A percentile compares a stretch with the other conserved stretches of the same genome.
Conservation (phyloP, 2,888 invertebrate genomes). For the Diogma glabrata region DNA sequence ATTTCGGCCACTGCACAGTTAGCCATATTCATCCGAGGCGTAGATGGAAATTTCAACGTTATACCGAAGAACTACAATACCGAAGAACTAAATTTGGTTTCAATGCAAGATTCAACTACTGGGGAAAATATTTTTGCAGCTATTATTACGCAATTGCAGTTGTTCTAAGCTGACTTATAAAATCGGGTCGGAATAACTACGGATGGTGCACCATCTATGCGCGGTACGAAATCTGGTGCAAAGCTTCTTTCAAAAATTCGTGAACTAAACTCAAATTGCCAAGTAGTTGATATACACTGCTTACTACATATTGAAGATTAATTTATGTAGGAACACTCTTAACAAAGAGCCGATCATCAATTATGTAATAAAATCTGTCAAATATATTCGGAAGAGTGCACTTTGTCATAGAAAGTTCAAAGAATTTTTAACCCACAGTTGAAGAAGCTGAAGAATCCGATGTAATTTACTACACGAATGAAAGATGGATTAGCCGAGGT, state of each 20-base stretch:
- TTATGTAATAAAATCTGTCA: not conserved
- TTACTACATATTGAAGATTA: not conserved
- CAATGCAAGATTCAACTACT: not conserved
- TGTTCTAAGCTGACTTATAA: too few relatives aligned
- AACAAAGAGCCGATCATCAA: not conserved
- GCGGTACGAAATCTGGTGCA: not conserved
- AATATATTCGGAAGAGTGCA: not conserved
- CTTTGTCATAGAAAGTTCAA: not conserved
- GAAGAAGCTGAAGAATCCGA: not conserved
- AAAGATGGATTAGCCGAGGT: not conserved
- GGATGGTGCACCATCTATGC: not conserved
- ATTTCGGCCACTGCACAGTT: too few relatives aligned
- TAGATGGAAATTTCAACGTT: not conserved
- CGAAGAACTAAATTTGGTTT: constrained; percentile 1
- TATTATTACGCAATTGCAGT: not conserved
- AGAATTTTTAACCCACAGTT: constrained; percentile 3
- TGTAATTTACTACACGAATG: not conserved
- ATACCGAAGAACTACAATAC: constrained; percentile 5
- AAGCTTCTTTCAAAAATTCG: not conserved
- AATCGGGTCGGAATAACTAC: not conserved
- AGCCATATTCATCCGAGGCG: constrained; percentile 2
- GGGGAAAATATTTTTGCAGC: not conserved
- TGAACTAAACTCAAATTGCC: not conserved
- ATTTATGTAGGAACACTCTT: not conserved
- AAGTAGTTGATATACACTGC: not conserved